A percentile compares a stretch with the other conserved stretches of the same genome.
Evolutionary conservation across 2,888 invertebrate species (phyloP).

Genomic region (Harpalus rubripes): DNA sequence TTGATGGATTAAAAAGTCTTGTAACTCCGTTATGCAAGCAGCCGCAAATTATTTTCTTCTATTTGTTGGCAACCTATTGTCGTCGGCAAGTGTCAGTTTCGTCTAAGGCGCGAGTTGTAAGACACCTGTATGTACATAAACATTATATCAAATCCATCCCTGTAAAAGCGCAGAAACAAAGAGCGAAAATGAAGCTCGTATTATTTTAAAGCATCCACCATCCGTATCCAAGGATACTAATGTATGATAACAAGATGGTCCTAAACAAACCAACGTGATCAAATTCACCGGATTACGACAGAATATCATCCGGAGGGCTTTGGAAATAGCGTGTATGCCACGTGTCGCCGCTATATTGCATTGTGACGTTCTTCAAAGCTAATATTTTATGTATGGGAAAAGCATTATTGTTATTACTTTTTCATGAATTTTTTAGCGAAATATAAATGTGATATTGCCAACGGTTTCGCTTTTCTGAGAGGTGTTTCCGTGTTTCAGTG

Average conservation of each 20-base stretch:
- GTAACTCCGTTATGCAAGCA: too few species aligned
- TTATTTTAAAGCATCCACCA: constrained; percentile 2
- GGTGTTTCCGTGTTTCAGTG: background rate
- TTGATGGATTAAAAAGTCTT: too few species aligned
- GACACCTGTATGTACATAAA: too few species aligned
- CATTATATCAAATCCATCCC: background rate
- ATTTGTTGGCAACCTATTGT: too few species aligned
- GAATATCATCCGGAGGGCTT: background rate
- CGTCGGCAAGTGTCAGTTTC: too few species aligned
- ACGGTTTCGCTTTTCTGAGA: background rate
- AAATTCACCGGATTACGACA: constrained; percentile 57
- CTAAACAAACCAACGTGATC: constrained; percentile 61
- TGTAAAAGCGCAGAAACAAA: background rate
- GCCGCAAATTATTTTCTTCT: too few species aligned
- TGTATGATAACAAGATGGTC: constrained; percentile 61
- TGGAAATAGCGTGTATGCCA: background rate
- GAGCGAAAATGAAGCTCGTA: background rate
- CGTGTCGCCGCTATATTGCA: background rate
- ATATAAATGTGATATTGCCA: constrained; percentile 3
- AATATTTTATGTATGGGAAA: background rate
- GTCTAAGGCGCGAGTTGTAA: too few species aligned
- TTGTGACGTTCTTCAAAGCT: background rate
- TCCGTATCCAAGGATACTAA: constrained; percentile 23
- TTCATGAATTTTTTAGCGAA: background rate
- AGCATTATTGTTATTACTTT: constrained; percentile 7